A percentile compares a stretch with the other conserved stretches of the same genome.
These are phyloP conservation scores for Chelonia mydas DNA, from an alignment of 2,797 vertebrate genomes.

Conservation along the genomic window DNA sequence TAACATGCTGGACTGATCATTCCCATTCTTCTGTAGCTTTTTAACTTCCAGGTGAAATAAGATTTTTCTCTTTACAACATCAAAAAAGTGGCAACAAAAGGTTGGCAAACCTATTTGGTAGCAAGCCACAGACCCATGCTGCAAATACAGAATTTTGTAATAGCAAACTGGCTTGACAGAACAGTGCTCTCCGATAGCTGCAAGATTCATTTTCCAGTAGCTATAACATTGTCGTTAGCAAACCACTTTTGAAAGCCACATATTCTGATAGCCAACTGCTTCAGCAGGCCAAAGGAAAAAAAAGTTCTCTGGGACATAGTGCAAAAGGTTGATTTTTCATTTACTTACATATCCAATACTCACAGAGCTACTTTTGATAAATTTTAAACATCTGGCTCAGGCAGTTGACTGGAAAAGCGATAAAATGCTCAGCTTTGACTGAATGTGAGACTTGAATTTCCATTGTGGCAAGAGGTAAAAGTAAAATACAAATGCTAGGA, in stretches of 20 bases:
- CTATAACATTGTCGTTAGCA: neutral
- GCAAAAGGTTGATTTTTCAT: conserved; percentile 22
- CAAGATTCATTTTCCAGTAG: neutral
- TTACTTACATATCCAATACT: neutral
- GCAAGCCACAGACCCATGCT: neutral
- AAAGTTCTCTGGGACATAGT: neutral
- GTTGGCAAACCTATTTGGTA: accelerated
- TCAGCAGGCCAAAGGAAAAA: neutral
- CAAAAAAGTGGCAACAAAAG: neutral
- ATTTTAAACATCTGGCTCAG: conserved; percentile 32
- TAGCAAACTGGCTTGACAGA: neutral
- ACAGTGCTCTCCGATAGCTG: neutral
- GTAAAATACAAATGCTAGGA: conserved; percentile 32
- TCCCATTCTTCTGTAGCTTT: neutral
- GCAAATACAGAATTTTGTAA: accelerated
- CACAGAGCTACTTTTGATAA: conserved; percentile 1
- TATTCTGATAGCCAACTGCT: neutral
- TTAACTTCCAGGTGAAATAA: neutral
- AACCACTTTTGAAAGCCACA: accelerated
- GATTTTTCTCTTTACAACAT: neutral
- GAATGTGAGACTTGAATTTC: conserved; percentile 34
- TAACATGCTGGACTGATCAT: accelerated
- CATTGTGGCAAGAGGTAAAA: conserved; percentile 20
- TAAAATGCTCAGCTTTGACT: conserved; percentile 45
- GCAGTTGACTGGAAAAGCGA: conserved; percentile 7